Base-by-base conservation (phyloP, 2,888 invertebrate species). In the Lasioglossum zephyrum region DNA sequence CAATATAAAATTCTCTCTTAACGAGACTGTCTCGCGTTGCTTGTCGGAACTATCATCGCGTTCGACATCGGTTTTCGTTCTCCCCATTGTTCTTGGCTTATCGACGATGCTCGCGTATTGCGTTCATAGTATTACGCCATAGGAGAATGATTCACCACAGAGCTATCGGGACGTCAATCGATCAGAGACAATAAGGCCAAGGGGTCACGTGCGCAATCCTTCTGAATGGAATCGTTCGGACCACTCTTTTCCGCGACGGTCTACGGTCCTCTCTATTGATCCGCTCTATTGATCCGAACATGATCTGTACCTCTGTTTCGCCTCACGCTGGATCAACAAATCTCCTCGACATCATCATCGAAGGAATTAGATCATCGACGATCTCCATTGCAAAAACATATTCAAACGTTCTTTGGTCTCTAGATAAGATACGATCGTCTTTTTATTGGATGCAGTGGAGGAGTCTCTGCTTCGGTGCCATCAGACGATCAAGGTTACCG, bases 91-190 rank as follows among this genome's bases (percentile, higher is more conserved):
- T 88, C 79, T 47, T 63, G 6, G 31, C 26, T 44, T 80, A 76
- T 88, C 77, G 76, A 47, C 78, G 78, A 69, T 69, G 31, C 63
- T 77, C 73, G 57, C 73, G 57, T 47, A 72, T 82, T 74, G 86
- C 82, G 77, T 79, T 66, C 73, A 39, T 72, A 77, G 70, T 87
- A 79, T 87, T 87, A 87, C 74, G 83, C 80, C 80, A 81, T 66
- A 81, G 73, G 63, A 80, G 53, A 22, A 76, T 89, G 91, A 89
- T 78, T 90, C 89, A 89, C 26, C 60, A 11, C 69, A 63, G 77
- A 66, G 86, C 49, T 81, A 84, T 88, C 89, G 82, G 81, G 70
- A 82, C 81, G 78, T 76, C 82, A 79, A 89, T 90, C 89, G 89
- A 89, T 89, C 81, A 90, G 78, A 87, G 84, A 83, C 84, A 87